Percentiles rank a stretch among this genome's conserved stretches.
Conservation (phyloP, 2,797 vertebrate genomes). For the Syngnathus rostellatus region DNA sequence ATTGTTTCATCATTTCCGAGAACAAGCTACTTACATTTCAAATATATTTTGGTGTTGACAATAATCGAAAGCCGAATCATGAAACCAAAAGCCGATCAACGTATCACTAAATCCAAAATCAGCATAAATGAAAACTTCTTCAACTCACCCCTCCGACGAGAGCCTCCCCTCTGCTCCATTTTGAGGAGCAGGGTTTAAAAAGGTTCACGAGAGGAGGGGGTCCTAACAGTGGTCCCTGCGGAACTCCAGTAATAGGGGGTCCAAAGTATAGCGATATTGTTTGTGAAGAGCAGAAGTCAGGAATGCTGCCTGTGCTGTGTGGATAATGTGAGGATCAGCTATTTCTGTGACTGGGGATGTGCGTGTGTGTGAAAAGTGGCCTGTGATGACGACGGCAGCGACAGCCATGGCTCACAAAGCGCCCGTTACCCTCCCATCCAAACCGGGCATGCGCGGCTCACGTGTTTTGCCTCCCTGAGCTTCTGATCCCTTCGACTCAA, state of each 20-base stretch:
- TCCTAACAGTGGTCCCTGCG: conserved; percentile 41
- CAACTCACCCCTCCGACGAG: conserved; percentile 68
- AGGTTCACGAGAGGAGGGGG: conserved; percentile 37
- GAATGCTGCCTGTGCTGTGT: conserved; percentile 46
- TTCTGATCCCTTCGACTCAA: conserved; percentile 3
- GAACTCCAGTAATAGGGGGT: conserved; percentile 41
- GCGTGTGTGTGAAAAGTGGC: conserved; percentile 35
- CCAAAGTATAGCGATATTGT: conserved; percentile 33
- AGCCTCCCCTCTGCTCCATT: conserved; percentile 71
- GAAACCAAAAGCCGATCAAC: neutral
- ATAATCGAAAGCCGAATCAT: neutral
- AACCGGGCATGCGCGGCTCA: conserved; percentile 13
- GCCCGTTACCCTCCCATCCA: conserved; percentile 39
- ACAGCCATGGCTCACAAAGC: conserved; percentile 63
- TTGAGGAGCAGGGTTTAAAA: conserved; percentile 52
- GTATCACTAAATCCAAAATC: neutral
- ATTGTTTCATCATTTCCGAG: neutral
- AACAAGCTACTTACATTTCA: too few relatives aligned
- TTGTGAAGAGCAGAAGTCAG: conserved; percentile 44
- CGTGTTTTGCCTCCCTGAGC: too few relatives aligned
- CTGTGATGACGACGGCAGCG: conserved; percentile 55
- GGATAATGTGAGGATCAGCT: conserved; percentile 68
- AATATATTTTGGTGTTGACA: too few relatives aligned
- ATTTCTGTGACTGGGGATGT: conserved; percentile 51
- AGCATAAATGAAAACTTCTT: neutral